These are phyloP conservation scores for Drosophila bipectinata DNA, from an alignment of 1,140 invertebrate genomes.

Conservation along the genomic window DNA sequence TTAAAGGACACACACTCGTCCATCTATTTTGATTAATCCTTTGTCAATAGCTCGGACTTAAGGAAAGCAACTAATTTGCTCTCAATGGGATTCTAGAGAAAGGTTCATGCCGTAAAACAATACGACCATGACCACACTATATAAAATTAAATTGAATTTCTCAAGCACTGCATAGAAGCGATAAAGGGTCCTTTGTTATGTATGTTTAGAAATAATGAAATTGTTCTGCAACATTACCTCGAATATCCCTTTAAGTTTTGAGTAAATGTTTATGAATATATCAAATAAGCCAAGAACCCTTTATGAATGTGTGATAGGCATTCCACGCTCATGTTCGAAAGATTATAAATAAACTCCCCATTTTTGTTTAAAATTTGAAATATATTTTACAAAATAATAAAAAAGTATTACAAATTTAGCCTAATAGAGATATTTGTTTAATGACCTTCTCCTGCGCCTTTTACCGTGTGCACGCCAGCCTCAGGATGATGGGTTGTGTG, in stretches of 20 bases:
- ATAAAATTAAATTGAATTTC: conserved; percentile 65
- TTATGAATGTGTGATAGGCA: too few relatives aligned
- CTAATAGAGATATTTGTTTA: neutral
- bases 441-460: neutral
- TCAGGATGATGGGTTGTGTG: neutral
- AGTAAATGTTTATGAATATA: too few relatives aligned
- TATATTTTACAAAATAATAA: too few relatives aligned
- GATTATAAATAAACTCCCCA: too few relatives aligned
- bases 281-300: too few relatives aligned
- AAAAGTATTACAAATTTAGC: neutral
- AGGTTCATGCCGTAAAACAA: conserved; percentile 40
- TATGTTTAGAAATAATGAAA: neutral
- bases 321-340: too few relatives aligned
- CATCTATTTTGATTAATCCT: conserved; percentile 69
- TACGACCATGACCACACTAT: conserved; percentile 35
- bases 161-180: neutral
- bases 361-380: too few relatives aligned
- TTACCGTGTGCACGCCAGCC: neutral
- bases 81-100: conserved; percentile 40
- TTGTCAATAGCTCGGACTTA: conserved; percentile 58
- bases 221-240: neutral
- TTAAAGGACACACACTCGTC: conserved; percentile 31
- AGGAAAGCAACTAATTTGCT: conserved; percentile 60
- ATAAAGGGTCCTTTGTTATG: conserved; percentile 3
- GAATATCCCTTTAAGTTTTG: neutral